Conservation (phyloP, 2,113 vertebrate genomes). For the Scatophagus argus region DNA sequence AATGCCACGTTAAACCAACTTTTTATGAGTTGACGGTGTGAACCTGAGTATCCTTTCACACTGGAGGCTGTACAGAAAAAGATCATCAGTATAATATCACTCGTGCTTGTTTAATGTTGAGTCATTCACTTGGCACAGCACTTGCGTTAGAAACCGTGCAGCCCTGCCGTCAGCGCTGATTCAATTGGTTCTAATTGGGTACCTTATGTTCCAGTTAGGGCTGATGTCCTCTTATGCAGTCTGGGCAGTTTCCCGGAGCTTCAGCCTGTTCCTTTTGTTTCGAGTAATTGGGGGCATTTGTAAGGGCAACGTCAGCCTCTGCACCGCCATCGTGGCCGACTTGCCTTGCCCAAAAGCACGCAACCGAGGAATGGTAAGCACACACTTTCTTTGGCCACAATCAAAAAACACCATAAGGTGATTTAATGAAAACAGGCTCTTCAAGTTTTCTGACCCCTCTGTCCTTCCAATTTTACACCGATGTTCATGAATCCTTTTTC, state of each 20-base stretch:
- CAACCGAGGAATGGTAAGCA: slow-evolving; percentile 93
- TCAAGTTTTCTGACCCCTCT: neutral
- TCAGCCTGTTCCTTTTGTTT: slow-evolving; percentile 92
- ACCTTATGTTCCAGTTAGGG: slow-evolving; percentile 85
- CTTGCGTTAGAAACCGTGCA: neutral
- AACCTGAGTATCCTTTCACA: neutral
- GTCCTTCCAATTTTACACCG: neutral
- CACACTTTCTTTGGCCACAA: neutral
- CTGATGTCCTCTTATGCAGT: slow-evolving; percentile 90
- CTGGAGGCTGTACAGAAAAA: neutral
- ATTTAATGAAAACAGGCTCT: neutral
- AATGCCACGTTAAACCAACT: neutral
- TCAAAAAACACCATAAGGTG: neutral
- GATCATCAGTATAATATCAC: neutral
- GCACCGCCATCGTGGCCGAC: slow-evolving; percentile 93
- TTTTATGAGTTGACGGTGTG: neutral
- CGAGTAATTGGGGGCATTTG: slow-evolving; percentile 92
- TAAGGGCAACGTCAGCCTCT: slow-evolving; percentile 97
- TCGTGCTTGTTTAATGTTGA: neutral
- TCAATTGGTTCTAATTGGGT: slow-evolving; percentile 19
- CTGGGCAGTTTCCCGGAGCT: slow-evolving; percentile 93
- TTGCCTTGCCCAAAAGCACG: slow-evolving; percentile 88
- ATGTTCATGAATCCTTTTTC: neutral
- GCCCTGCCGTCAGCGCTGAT: neutral
- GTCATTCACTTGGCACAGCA: neutral